Conservation (phyloP, 2,888 invertebrate genomes). For the Lepidonotus clava region DNA sequence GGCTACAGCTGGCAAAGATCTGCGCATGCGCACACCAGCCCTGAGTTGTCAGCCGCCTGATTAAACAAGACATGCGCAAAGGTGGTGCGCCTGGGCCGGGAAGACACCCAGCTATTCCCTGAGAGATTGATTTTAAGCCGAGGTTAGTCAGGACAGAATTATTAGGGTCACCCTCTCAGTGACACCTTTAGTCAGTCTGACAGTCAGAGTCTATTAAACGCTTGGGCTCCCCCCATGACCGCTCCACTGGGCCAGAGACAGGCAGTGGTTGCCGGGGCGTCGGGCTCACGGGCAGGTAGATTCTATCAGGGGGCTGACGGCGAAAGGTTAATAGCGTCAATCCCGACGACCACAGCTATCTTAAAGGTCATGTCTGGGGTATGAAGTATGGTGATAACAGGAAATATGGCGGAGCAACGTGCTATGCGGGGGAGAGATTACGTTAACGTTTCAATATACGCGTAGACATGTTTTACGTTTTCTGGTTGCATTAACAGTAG, state of each 20-base stretch:
- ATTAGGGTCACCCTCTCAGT: neutral
- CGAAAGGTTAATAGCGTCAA: slow-evolving; percentile 15
- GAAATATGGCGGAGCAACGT: neutral
- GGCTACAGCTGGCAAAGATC: slow-evolving; percentile 34
- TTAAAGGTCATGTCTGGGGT: neutral
- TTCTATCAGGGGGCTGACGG: neutral
- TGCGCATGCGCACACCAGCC: slow-evolving; percentile 11
- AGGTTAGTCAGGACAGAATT: slow-evolving; percentile 24
- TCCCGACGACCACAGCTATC: neutral
- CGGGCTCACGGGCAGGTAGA: neutral
- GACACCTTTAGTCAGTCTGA: neutral
- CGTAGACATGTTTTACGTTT: too few relatives aligned
- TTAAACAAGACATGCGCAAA: slow-evolving; percentile 23
- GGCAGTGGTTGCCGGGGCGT: neutral
- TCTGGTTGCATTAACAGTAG: too few relatives aligned
- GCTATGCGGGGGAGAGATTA: too few relatives aligned
- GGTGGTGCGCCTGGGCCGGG: neutral
- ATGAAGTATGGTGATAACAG: neutral
- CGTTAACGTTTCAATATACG: too few relatives aligned
- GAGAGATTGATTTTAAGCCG: neutral
- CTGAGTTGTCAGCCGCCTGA: slow-evolving; percentile 41
- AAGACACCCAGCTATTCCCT: slow-evolving; percentile 1
- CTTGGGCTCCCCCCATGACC: too few relatives aligned
- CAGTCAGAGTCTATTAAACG: slow-evolving; percentile 4
- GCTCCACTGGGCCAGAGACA: neutral